phyloP scores from a whole-genome alignment of 1,140 invertebrate genomes.

The Himalopsyche phryganea region DNA sequence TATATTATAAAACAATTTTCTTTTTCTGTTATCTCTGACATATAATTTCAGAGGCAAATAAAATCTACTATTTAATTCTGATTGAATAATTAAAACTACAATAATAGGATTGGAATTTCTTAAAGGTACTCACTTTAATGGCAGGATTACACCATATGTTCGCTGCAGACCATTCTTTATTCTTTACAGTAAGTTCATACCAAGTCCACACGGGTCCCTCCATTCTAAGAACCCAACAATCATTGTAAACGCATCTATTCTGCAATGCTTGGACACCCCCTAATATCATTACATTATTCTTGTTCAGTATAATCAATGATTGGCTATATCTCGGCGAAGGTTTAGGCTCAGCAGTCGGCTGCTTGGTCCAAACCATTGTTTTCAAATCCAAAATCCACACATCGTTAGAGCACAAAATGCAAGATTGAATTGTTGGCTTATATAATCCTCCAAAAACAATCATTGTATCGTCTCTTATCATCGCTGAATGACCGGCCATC shows the following conservation, averaged over 20 bases:
- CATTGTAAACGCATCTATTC: constrained; percentile 55
- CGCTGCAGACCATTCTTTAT: constrained; percentile 73
- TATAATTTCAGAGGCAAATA: too few species aligned
- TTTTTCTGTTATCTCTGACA: too few species aligned
- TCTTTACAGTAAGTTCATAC: constrained; percentile 71
- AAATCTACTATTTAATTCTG: too few species aligned
- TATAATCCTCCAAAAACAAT: constrained; percentile 81
- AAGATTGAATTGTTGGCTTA: constrained; percentile 48
- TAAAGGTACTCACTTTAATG: constrained; percentile 54
- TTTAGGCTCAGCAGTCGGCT: constrained; percentile 61
- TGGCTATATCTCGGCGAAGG: constrained; percentile 86
- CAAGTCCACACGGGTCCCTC: constrained; percentile 70
- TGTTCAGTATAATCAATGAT: constrained; percentile 73
- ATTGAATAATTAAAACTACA: too few species aligned
- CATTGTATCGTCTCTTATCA: constrained; percentile 82
- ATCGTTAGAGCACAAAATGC: constrained; percentile 75
- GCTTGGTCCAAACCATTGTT: constrained; percentile 73
- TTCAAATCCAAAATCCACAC: constrained; percentile 85
- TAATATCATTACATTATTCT: constrained; percentile 68
- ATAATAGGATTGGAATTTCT: too few species aligned
- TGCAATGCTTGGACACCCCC: constrained; percentile 60
- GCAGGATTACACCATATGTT: constrained; percentile 92
- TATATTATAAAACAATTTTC: too few species aligned
- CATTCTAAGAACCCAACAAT: constrained; percentile 65
- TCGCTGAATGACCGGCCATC: constrained; percentile 89